Evolutionary conservation across 2,797 vertebrate genomes (phyloP).

Genomic region (Podarcis siculus): DNA sequence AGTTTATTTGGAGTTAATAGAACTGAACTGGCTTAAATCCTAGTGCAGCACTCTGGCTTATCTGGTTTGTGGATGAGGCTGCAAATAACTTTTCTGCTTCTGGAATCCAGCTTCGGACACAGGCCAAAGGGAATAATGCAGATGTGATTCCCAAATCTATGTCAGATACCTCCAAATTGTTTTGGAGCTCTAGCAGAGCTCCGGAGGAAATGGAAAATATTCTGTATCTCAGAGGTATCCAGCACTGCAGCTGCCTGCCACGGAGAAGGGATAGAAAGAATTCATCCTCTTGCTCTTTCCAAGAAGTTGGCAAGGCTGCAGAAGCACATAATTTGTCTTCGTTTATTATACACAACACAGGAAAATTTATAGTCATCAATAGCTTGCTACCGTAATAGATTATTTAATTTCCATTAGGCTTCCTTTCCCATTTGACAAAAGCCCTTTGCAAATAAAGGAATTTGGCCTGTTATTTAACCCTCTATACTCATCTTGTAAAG

Average conservation of each 20-base stretch:
- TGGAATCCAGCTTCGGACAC: background rate
- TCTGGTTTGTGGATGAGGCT: background rate
- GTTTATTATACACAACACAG: constrained; percentile 40
- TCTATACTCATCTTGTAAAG: fast-evolving
- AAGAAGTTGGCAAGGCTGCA: background rate
- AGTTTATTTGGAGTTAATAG: background rate
- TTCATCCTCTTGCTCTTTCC: constrained; percentile 5
- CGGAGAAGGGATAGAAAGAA: background rate
- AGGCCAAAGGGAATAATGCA: constrained; percentile 26
- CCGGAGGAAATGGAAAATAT: background rate
- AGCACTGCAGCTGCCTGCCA: constrained; percentile 6
- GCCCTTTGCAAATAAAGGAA: constrained; percentile 40
- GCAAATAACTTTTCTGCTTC: constrained; percentile 10
- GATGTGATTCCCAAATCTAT: background rate
- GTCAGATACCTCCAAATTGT: constrained; percentile 10
- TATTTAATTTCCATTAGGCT: constrained; percentile 57
- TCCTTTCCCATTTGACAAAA: constrained; percentile 30
- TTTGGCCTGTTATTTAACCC: constrained; percentile 26
- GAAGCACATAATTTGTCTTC: constrained; percentile 19
- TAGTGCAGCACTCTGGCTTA: background rate
- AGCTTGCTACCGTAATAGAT: constrained; percentile 46
- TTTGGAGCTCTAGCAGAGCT: background rate
- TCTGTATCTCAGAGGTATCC: background rate
- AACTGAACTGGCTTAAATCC: background rate
- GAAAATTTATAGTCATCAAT: constrained; percentile 44